These are phyloP conservation scores for Zoanthus sociatus DNA, from an alignment of 92 coral and sea anemone species.

Conservation along the genomic window DNA sequence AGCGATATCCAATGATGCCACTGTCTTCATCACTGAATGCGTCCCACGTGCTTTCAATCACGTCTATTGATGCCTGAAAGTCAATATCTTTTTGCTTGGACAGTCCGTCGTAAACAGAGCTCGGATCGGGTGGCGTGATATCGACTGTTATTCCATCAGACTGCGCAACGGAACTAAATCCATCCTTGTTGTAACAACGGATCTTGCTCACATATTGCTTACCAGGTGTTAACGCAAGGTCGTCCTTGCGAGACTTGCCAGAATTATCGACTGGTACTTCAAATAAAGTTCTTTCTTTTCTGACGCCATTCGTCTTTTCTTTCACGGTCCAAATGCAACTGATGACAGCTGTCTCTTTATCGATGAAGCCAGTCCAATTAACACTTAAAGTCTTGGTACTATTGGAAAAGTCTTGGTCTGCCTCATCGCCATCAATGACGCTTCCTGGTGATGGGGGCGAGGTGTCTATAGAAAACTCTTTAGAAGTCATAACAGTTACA, in stretches of 20 bases:
- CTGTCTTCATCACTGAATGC: slow-evolving; percentile 84
- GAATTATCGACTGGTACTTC: slow-evolving; percentile 56
- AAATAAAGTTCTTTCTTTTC: slow-evolving; percentile 65
- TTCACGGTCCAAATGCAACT: slow-evolving; percentile 78
- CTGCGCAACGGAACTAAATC: slow-evolving; percentile 69
- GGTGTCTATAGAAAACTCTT: slow-evolving; percentile 70
- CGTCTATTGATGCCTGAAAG: slow-evolving; percentile 65
- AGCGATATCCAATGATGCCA: slow-evolving; percentile 85
- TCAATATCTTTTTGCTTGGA: slow-evolving; percentile 57
- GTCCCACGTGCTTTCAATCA: slow-evolving; percentile 73
- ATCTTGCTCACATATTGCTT: slow-evolving; percentile 76
- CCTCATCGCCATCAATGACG: slow-evolving; percentile 79
- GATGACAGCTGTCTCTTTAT: slow-evolving; percentile 74
- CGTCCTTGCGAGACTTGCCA: slow-evolving; percentile 62
- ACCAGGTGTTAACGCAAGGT: slow-evolving; percentile 82
- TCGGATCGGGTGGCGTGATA: slow-evolving; percentile 77
- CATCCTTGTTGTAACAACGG: slow-evolving; percentile 87
- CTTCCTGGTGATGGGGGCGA: slow-evolving; percentile 88
- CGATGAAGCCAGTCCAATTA: slow-evolving; percentile 84
- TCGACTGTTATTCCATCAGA: slow-evolving; percentile 91
- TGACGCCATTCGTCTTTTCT: slow-evolving; percentile 69
- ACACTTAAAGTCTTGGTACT: slow-evolving; percentile 59
- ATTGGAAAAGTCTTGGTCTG: slow-evolving; percentile 75
- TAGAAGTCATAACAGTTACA: slow-evolving; percentile 74
- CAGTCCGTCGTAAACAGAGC: slow-evolving; percentile 69